Conservation (phyloP, 2,113 vertebrate species). For the Riparia riparia region DNA sequence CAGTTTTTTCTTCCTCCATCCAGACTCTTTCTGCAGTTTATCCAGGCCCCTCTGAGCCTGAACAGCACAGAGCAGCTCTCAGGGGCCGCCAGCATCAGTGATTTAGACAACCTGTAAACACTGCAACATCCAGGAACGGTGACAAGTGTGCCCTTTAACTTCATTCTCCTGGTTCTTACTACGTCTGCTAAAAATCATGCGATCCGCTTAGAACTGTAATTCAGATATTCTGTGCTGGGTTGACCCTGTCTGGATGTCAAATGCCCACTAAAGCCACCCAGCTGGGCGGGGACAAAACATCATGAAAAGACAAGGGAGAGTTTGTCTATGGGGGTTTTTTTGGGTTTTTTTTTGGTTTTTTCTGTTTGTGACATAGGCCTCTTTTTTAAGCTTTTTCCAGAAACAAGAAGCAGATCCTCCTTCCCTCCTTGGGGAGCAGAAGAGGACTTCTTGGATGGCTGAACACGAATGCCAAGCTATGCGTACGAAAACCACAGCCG, state of each 20-base stretch:
- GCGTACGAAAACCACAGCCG: rapidly evolving
- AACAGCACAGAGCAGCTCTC: background rate
- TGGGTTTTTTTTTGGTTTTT: too few species aligned
- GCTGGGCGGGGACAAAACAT: rapidly evolving
- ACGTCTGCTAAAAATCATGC: background rate
- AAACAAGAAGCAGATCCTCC: background rate
- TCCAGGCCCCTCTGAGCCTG: background rate
- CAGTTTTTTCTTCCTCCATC: background rate
- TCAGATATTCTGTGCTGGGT: too few species aligned
- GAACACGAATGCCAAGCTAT: rapidly evolving
- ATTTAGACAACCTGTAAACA: background rate
- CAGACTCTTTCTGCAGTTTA: background rate
- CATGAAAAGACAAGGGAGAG: background rate
- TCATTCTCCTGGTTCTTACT: background rate
- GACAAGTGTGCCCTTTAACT: background rate
- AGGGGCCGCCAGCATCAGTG: rapidly evolving
- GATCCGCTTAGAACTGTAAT: background rate
- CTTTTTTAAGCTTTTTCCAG: background rate
- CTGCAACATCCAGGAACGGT: background rate
- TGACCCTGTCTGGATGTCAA: background rate
- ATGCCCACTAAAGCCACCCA: rapidly evolving
- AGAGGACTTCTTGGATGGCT: too few species aligned
- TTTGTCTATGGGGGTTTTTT: background rate
- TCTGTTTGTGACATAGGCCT: background rate
- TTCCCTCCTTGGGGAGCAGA: background rate